Base-by-base conservation (phyloP, 2,888 invertebrate genomes). In the Lysandra coridon region DNA sequence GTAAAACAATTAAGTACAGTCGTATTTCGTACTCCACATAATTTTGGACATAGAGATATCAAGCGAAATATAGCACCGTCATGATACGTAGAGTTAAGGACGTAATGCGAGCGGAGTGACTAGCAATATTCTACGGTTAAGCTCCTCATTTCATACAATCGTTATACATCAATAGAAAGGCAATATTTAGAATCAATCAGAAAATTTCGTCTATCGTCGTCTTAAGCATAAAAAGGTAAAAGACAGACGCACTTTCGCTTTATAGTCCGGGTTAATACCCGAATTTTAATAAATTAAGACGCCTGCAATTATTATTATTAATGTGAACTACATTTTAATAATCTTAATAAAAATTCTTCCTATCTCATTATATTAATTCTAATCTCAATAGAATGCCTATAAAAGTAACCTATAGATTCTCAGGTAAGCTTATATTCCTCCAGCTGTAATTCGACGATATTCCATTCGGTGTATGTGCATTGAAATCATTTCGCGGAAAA, bases 401-500 rank as follows among this genome's bases (percentile, higher is more conserved):
- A 33, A 69, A 37, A 37, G 69, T 14, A 14, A 33, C 12, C 12
- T 62, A 33, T 57, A 57, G 57, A 57, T 57, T 4, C 30, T 12
- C 62, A 62, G 62, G 23, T 23, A 33, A 76, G 75, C 30, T 76
- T 53, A 57, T 53, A 57, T 33, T 76, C 6, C 7, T 33, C 12
- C 53, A 62, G 57, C 78, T 79, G 79, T 78, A 81, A 78, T 73
- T 73, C 53, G 30, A 80, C 74, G 33, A 78, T 90, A 90, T 88
- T 88, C 88, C 87, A 87, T 87, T 90, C 87, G 88, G 90, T 88
- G 89, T 90, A 90, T 88, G 90, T 90, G 89, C 90, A 93, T 91
- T 89, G 89, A 91, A 94, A 92, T 92, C 93, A 93, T 94, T 90
- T 89, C 88, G 92, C 91, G 93, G 94, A 94, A 94, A 93, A 93